Base-by-base conservation (phyloP, 2,888 invertebrate species). In the Sericinus montela region DNA sequence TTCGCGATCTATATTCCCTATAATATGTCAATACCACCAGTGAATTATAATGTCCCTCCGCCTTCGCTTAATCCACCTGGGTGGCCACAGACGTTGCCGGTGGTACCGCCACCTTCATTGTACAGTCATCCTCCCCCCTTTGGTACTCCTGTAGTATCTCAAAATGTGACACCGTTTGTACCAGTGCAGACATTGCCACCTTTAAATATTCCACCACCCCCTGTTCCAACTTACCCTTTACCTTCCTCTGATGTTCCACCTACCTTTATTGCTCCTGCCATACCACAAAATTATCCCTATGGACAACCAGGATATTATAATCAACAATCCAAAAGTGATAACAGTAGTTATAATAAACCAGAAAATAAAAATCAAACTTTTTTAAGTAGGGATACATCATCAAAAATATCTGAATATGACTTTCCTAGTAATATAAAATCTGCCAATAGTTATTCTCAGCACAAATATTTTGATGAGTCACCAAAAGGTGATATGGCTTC, bases 1-100 rank as follows among this genome's bases (percentile, higher is more conserved):
- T 23, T 5, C 3, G 23, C 4, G 25, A 25, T 25, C 3, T 25
- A 25, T 8, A 8, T 25, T 2, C 25, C 4, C 25, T 5, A 7
- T 25, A 63, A 59, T 52, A 82, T 84, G 84, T 81, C 84, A 6
- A 57, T 70, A 54, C 82, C 80, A 3, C 75, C 82, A 10, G 52
- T 72, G 30, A 67, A 76, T 51, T 87, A 76, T 51, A 74, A 68
- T 51, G 60, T 81, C 11, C 81, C 81, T 42, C 83, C 83, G 15
- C 82, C 83, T 37, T 64, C 61, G 32, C 56, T 78, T 48, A 46
- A 55, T 39, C 62, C 64, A 35, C 60, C 63, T 2, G 38, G 45
- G 32, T 44, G 45, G 8, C 40, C 63, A 11, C 48, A 61, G 16
- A 50, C 50, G n/a, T 50, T 64, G 10, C 62, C 57, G 1, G 48